phyloP scores from a whole-genome alignment of 2,888 invertebrate species.

The Perizoma affinitatum region DNA sequence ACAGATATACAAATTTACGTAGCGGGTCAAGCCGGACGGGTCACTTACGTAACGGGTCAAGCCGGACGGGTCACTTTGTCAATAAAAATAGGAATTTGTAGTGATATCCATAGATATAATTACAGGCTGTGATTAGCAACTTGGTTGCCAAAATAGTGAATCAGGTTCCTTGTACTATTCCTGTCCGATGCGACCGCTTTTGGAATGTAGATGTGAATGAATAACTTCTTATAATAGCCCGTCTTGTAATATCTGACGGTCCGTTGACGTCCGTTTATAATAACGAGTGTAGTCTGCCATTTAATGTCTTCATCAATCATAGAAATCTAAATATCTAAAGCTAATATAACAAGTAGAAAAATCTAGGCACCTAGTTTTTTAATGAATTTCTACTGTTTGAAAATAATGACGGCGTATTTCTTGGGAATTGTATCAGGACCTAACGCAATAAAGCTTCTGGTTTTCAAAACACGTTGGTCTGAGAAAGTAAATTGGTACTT shows the following conservation, averaged over 20 bases:
- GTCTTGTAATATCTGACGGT: conserved; percentile 29
- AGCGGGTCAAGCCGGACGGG: background rate
- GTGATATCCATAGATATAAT: conserved; percentile 54
- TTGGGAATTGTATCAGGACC: too few relatives aligned
- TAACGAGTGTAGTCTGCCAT: conserved; percentile 15
- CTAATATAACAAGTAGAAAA: too few relatives aligned
- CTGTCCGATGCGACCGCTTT: conserved; percentile 58
- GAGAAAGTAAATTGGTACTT: background rate
- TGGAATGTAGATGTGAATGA: conserved; percentile 48
- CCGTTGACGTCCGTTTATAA: conserved; percentile 22
- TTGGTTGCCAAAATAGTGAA: conserved; percentile 73
- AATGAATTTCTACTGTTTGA: too few relatives aligned
- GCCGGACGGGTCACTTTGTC: background rate
- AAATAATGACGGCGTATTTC: too few relatives aligned
- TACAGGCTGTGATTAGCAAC: conserved; percentile 55
- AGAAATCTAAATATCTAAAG: background rate
- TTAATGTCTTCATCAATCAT: conserved; percentile 16
- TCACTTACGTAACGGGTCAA: background rate
- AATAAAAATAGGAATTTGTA: background rate
- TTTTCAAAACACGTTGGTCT: background rate
- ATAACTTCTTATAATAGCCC: conserved; percentile 29
- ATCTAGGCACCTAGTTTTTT: too few relatives aligned
- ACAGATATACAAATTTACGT: too few relatives aligned
- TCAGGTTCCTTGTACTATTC: conserved; percentile 63
- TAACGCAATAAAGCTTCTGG: too few relatives aligned